Percentiles rank a stretch among this genome's conserved stretches.
phyloP scores from a whole-genome alignment of 1,140 invertebrate genomes.

The Caerostris extrusa region DNA sequence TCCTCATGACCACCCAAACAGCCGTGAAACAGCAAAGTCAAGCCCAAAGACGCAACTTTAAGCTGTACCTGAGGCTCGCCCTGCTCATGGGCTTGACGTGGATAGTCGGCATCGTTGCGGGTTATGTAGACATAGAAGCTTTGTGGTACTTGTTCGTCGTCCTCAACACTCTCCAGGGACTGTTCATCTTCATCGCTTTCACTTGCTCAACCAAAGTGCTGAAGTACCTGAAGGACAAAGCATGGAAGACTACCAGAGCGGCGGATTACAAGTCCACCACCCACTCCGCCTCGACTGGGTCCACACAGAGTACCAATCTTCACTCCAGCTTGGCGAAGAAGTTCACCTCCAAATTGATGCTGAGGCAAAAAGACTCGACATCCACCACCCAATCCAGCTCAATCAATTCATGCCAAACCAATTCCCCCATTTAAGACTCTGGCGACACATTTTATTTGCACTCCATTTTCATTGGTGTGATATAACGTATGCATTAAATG shows the following conservation, averaged over 20 bases:
- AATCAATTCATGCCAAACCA: not conserved
- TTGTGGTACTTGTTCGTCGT: slow-evolving; percentile 84
- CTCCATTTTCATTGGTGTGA: too few species aligned
- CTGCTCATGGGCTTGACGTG: slow-evolving; percentile 83
- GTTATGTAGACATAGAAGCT: slow-evolving; percentile 41
- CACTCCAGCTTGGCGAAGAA: slow-evolving; percentile 35
- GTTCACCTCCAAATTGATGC: slow-evolving; percentile 49
- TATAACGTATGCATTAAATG: too few species aligned
- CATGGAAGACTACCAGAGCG: not conserved
- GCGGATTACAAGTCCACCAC: slow-evolving; percentile 32
- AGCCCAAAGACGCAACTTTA: slow-evolving; percentile 81
- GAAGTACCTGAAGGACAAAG: slow-evolving; percentile 25
- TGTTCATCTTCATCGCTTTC: slow-evolving; percentile 85
- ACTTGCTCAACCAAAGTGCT: slow-evolving; percentile 80
- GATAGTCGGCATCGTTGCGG: slow-evolving; percentile 83
- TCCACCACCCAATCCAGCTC: not conserved
- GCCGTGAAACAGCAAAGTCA: slow-evolving; percentile 76
- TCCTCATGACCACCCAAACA: slow-evolving; percentile 81
- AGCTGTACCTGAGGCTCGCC: slow-evolving; percentile 84
- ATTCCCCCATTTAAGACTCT: not conserved
- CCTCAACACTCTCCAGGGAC: slow-evolving; percentile 84
- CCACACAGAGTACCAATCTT: slow-evolving; percentile 50
- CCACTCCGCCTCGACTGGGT: slow-evolving; percentile 30
- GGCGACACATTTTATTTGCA: not conserved
- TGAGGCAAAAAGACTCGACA: not conserved